These are phyloP conservation scores for Xenentodon cancila DNA, from an alignment of 2,797 vertebrate species.

Conservation along the genomic window DNA sequence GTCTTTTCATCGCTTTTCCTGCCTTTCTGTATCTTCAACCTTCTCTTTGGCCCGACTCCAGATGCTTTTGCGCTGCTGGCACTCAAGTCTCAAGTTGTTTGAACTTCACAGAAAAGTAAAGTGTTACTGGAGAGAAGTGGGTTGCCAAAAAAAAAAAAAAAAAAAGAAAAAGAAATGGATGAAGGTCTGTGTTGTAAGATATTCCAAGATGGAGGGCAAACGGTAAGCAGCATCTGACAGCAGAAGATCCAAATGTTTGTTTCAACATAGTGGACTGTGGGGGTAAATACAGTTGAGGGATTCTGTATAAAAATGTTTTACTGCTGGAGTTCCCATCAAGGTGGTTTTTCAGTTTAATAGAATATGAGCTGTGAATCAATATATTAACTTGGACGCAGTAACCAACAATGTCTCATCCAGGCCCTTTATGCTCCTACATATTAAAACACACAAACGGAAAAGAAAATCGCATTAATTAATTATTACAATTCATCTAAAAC, in stretches of 20 bases:
- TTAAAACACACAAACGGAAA: no score
- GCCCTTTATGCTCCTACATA: no score
- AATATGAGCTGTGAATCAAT: constrained; percentile 50
- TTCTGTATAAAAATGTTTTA: constrained; percentile 32
- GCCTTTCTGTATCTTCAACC: constrained; percentile 20
- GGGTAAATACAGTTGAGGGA: constrained; percentile 62
- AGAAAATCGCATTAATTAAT: no score
- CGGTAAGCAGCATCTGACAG: constrained; percentile 60
- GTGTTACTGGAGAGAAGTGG: constrained; percentile 42
- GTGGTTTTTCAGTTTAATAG: constrained; percentile 49
- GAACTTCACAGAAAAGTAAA: constrained; percentile 45
- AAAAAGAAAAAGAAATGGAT: constrained; percentile 39
- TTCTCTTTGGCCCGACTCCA: constrained; percentile 58
- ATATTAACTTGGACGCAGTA: constrained; percentile 33
- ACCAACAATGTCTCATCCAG: constrained; percentile 26
- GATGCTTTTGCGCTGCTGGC: constrained; percentile 64
- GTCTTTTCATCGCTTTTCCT: constrained; percentile 38
- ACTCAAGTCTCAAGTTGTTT: constrained; percentile 58
- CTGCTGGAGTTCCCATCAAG: constrained; percentile 25
- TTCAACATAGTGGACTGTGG: constrained; percentile 54
- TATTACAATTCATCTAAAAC: no score
- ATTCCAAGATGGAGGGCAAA: constrained; percentile 63
- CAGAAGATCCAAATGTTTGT: constrained; percentile 56
- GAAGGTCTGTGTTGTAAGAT: constrained; percentile 46
- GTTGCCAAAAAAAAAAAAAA: constrained; percentile 23